Evolutionary conservation across 2,888 invertebrate genomes (phyloP), one percentile per base, ranked within the genome.

Genomic region (Sericinus montela): DNA sequence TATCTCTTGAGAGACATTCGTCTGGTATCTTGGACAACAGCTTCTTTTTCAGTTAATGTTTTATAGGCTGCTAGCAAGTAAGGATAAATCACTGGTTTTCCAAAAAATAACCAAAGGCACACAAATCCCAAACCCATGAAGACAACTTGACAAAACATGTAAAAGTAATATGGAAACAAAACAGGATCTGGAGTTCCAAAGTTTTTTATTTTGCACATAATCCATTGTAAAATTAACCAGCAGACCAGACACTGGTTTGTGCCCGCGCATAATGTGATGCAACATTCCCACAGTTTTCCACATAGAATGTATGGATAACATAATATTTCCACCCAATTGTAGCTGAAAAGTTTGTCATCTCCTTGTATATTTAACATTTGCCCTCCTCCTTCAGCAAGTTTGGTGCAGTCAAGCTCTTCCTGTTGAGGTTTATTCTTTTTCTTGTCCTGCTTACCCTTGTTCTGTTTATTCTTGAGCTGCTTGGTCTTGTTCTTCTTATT

Each of bases 151-250:
- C 77, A 77, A 51, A 81, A 82, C 59, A 84, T 65, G 41, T 84
- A 82, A 46, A 86, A 85, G 49, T 76, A 85, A 44, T 86, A 87
- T 0, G 86, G 85, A 30, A 80, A 85, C 19, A 82, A 64, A 0
- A 87, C 72, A 0, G 84, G 75, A 16, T 82, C 74, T 1, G 81
- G 81, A 0, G 78, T 75, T 0, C 77, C 78, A 1, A 77, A 35
- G 52, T 61, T 66, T 0, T 77, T 75, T 3, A 84, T 72, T 65
- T 83, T 86, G 55, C 85, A 85, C 0, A 81, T 68, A 0, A 80
- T 23, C 82, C 84, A 87, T 51, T 86, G 84, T 40, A 84, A 71
- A 48, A 76, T 57, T 70, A 86, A 70, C 80, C 82, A 86, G 44
- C 82, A 81, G 0, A 84, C 60, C 0, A 86, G 62, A 38, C 80